phyloP scores from a whole-genome alignment of 1,140 invertebrate species.

The Colletes gigas region DNA sequence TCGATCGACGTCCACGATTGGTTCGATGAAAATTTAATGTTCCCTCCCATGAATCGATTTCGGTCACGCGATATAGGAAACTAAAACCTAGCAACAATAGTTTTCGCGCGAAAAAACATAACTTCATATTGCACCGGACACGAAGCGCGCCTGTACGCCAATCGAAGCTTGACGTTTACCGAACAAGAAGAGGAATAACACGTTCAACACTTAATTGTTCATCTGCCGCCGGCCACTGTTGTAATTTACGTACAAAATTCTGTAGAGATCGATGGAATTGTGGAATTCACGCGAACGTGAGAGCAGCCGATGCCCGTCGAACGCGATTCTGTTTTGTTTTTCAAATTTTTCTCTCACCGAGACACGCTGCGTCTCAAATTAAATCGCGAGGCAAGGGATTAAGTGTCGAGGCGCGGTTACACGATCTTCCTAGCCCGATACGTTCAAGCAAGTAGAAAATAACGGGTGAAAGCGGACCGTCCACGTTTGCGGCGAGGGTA shows the following conservation, averaged over 20 bases:
- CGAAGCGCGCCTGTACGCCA: too few relatives aligned
- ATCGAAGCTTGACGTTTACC: neutral
- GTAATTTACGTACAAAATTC: too few relatives aligned
- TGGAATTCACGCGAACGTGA: too few relatives aligned
- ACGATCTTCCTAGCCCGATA: conserved; percentile 31
- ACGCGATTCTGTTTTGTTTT: too few relatives aligned
- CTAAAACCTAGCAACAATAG: conserved; percentile 41
- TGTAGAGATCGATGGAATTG: too few relatives aligned
- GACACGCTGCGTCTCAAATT: too few relatives aligned
- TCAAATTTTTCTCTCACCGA: too few relatives aligned
- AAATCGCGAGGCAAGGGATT: neutral
- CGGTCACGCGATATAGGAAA: neutral
- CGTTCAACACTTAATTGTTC: neutral
- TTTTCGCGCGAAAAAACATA: conserved; percentile 3
- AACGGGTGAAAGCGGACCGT: conserved; percentile 41
- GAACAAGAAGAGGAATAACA: neutral
- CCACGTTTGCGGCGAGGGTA: conserved; percentile 5
- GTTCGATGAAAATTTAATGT: neutral
- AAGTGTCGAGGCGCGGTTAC: conserved; percentile 17
- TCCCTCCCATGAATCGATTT: neutral
- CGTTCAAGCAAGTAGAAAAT: conserved; percentile 40
- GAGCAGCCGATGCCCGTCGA: too few relatives aligned
- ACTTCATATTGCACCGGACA: conserved; percentile 19
- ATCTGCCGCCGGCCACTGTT: too few relatives aligned
- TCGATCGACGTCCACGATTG: neutral